Percentiles rank a stretch among this genome's conserved stretches.
These are phyloP conservation scores for Callipepla squamata DNA, from an alignment of 2,113 vertebrate species.

Conservation along the genomic window DNA sequence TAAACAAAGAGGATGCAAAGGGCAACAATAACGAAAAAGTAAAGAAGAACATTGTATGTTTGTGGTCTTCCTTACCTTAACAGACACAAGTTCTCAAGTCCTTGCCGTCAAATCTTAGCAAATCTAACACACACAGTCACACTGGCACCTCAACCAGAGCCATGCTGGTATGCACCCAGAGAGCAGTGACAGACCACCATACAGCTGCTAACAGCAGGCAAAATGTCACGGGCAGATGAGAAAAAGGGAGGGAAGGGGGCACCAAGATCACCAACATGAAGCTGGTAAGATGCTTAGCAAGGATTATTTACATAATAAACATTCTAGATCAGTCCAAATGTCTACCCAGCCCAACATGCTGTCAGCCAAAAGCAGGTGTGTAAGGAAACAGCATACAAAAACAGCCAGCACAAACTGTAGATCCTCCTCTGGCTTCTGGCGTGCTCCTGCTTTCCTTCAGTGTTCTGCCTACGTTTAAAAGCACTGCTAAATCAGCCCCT, in stretches of 20 bases:
- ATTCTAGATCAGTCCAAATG: background rate
- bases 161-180: background rate
- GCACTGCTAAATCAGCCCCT: background rate
- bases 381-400: background rate
- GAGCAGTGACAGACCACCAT: background rate
- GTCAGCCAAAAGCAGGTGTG: background rate
- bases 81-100: background rate
- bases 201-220: background rate
- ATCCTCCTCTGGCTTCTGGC: background rate
- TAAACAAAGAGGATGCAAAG: background rate
- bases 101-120: background rate
- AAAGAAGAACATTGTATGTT: background rate
- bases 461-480: background rate
- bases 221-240: background rate
- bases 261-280: background rate
- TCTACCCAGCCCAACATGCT: background rate
- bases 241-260: background rate
- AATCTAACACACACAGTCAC: background rate
- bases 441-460: background rate
- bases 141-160: background rate
- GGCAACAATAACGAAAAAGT: background rate
- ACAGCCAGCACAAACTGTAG: fast-evolving
- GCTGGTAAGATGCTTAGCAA: conserved; percentile 11
- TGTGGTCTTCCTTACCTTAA: background rate
- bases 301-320: conserved; percentile 2